Conservation (phyloP, 2,113 vertebrate genomes). For the Leiothrix lutea region DNA sequence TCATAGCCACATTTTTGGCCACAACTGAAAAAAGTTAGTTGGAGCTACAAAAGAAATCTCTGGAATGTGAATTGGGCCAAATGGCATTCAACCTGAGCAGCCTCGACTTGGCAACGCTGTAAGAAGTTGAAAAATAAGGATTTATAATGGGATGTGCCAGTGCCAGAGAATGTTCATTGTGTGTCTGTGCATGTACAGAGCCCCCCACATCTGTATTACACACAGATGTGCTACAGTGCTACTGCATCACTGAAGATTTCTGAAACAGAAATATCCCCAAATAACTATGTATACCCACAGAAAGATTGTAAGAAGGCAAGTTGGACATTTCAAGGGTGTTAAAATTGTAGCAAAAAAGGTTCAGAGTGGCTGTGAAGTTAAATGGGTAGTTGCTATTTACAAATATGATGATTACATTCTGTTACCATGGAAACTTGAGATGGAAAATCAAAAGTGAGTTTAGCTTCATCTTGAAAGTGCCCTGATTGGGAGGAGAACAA, state of each 20-base stretch:
- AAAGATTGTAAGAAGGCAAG: not conserved
- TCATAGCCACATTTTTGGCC: not conserved
- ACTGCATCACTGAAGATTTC: not conserved
- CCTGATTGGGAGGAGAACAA: not conserved
- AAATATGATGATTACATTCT: constrained; percentile 14
- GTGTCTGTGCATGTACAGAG: not conserved
- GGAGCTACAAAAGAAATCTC: not conserved
- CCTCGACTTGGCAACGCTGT: not conserved
- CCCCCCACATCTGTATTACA: not conserved
- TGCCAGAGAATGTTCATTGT: not conserved
- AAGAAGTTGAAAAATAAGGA: not conserved
- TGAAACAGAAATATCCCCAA: not conserved
- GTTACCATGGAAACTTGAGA: constrained; percentile 31
- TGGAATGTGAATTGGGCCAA: not conserved
- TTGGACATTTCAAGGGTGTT: not conserved
- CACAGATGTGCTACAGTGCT: not conserved
- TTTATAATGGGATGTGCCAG: not conserved
- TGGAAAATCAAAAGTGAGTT: constrained; percentile 19
- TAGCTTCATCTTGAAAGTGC: constrained; percentile 13
- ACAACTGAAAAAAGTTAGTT: not conserved
- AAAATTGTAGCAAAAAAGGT: not conserved
- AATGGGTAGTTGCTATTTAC: constrained; percentile 47
- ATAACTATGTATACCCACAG: not conserved
- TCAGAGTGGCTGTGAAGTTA: not conserved
- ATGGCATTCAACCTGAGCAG: not conserved